Percentiles rank a stretch among this genome's conserved stretches.
Conservation (phyloP, 2,797 vertebrate species). For the Phrynocephalus forsythii region DNA sequence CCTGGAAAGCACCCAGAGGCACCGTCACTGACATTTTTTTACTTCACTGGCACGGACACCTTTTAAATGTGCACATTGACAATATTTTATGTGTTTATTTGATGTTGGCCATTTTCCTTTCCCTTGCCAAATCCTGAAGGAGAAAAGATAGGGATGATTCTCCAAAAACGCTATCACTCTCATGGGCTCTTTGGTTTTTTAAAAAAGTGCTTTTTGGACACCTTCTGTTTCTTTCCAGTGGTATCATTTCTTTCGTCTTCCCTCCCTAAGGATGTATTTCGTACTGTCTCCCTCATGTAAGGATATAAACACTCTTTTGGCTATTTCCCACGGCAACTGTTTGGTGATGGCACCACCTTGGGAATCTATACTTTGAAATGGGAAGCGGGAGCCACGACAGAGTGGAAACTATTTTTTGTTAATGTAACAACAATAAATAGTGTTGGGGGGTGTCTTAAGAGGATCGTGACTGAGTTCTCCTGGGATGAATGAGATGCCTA, state of each 20-base stretch:
- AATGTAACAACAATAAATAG: constrained; percentile 19
- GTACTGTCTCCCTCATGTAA: not conserved
- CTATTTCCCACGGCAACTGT: constrained; percentile 6
- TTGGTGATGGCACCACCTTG: constrained; percentile 8
- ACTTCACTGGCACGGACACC: not conserved
- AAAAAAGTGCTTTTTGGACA: not conserved
- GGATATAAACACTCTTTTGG: not conserved
- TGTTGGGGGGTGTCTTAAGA: not conserved
- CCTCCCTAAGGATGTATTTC: not conserved
- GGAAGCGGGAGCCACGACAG: not conserved
- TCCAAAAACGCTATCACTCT: not conserved
- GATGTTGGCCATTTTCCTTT: not conserved
- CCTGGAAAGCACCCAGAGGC: not conserved
- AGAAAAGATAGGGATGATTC: not conserved
- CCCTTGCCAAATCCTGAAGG: not conserved
- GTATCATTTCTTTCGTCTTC: not conserved
- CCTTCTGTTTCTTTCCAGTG: not conserved
- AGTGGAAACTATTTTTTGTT: not conserved
- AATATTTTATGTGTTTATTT: too few species aligned
- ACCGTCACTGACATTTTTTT: not conserved
- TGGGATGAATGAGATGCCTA: not conserved
- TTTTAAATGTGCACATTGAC: not conserved
- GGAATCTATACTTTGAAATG: not conserved
- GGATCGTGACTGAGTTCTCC: not conserved
- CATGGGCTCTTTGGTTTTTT: too few species aligned